These are phyloP conservation scores for Lepilemur ruficaudatus DNA, from an alignment of 2,797 vertebrate genomes.

Conservation along the genomic window DNA sequence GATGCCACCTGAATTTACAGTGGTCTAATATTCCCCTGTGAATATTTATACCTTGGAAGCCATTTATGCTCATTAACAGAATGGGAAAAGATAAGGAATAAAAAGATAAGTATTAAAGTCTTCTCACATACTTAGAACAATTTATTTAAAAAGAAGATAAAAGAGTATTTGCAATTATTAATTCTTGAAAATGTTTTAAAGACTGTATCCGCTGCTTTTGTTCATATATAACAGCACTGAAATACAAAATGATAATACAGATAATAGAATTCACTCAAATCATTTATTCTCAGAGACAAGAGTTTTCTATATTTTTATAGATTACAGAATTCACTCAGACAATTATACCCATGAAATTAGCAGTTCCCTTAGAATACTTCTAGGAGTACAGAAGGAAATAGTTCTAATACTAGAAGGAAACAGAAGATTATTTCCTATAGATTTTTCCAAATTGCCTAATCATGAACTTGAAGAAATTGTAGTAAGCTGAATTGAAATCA, in stretches of 20 bases:
- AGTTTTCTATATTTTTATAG: neutral
- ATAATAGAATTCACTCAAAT: neutral
- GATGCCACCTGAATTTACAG: neutral
- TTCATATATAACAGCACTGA: neutral
- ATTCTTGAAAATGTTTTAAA: neutral
- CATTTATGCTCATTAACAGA: neutral
- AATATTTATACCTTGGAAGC: neutral
- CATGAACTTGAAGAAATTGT: neutral
- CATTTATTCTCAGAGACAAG: neutral
- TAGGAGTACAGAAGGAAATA: neutral
- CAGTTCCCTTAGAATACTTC: neutral
- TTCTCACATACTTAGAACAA: neutral
- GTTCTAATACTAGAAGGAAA: neutral
- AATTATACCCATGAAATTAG: neutral
- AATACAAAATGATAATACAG: neutral
- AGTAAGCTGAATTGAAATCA: neutral
- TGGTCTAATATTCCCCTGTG: neutral
- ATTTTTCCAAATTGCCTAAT: neutral
- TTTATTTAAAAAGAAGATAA: neutral
- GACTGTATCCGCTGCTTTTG: neutral
- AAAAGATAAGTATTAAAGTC: neutral
- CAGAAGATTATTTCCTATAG: neutral
- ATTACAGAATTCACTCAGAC: neutral
- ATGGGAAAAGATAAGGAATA: neutral
- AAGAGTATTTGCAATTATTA: neutral